Conservation (phyloP, 1,140 invertebrate species). For the Sipha flava region DNA sequence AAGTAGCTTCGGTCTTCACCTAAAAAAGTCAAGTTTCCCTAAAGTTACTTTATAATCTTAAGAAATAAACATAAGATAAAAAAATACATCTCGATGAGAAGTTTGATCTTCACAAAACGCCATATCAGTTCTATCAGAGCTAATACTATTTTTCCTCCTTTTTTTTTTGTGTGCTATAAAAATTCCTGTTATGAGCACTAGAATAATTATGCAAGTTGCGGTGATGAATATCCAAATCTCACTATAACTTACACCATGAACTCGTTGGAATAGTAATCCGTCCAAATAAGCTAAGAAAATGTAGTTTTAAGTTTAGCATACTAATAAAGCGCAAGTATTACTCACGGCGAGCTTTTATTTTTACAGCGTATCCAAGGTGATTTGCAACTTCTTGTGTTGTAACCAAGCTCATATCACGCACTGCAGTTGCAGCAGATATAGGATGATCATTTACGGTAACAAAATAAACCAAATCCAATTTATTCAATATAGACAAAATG, state of each 20-base stretch:
- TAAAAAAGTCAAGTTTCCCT: background rate
- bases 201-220: background rate
- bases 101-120: background rate
- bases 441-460: constrained; percentile 66
- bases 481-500: background rate
- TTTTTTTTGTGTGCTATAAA: background rate
- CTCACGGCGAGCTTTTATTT: constrained; percentile 74
- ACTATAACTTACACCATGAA: background rate
- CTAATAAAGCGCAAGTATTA: background rate
- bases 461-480: constrained; percentile 59
- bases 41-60: background rate
- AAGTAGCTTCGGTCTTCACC: constrained; percentile 13
- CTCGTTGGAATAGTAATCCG: background rate
- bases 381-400: constrained; percentile 61
- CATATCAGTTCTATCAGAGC: background rate
- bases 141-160: background rate
- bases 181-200: background rate
- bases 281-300: background rate
- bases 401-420: constrained; percentile 67
- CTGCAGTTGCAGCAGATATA: constrained; percentile 64
- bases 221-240: background rate
- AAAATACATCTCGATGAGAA: background rate
- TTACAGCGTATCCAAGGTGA: constrained; percentile 64
- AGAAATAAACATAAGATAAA: background rate
- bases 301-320: background rate